Conservation (phyloP, 2,888 invertebrate genomes). For the Campoplex capitator region DNA sequence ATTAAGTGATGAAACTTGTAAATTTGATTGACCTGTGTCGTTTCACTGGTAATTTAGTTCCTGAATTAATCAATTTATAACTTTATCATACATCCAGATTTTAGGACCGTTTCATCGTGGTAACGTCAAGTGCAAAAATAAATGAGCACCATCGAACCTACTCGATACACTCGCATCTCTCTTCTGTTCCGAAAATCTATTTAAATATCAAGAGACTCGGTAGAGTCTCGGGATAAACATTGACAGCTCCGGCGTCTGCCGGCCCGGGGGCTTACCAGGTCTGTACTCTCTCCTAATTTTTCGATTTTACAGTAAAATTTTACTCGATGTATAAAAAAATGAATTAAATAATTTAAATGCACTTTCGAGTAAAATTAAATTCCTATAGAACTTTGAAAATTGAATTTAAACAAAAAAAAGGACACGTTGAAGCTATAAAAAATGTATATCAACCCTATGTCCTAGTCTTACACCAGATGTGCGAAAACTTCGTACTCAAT, state of each 20-base stretch:
- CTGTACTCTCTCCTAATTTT: neutral
- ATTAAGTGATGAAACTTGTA: constrained; percentile 26
- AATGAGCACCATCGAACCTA: neutral
- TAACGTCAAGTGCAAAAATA: neutral
- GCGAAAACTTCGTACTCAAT: neutral
- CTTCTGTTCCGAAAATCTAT: neutral
- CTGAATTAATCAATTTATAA: neutral
- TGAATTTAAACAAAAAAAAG: neutral
- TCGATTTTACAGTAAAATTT: neutral
- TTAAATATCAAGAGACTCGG: no score
- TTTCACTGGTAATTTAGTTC: constrained; percentile 48
- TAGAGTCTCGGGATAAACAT: no score
- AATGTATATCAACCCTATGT: neutral
- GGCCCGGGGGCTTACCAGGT: no score
- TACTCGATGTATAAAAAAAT: neutral
- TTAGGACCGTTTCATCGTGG: neutral
- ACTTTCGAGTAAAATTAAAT: neutral
- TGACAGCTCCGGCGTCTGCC: no score
- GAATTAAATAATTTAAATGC: neutral
- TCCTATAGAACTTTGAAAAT: neutral
- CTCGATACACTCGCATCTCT: neutral
- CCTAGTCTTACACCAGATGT: neutral
- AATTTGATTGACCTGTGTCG: constrained; percentile 15
- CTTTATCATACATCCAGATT: constrained; percentile 12
- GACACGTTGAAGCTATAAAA: neutral